phyloP scores from a whole-genome alignment of 2,797 vertebrate species.

The Chaetophractus vellerosus region DNA sequence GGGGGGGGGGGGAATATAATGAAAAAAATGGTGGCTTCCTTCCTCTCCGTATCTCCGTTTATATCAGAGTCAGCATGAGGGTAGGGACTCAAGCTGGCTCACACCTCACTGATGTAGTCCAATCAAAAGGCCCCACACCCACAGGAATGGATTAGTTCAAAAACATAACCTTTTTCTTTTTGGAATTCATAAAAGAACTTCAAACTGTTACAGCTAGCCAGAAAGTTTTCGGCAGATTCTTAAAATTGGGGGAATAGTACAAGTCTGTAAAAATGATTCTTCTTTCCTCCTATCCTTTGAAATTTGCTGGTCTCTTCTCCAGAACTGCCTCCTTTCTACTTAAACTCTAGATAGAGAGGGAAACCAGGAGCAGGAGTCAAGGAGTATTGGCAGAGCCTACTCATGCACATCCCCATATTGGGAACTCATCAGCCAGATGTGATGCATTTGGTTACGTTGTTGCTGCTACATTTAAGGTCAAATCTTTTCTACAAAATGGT shows the following conservation, averaged over 20 bases:
- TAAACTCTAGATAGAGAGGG: neutral
- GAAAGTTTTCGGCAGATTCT: neutral
- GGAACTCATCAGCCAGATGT: neutral
- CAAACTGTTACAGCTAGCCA: neutral
- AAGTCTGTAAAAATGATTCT: constrained; percentile 26
- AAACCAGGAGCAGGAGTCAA: neutral
- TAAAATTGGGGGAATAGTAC: constrained; percentile 16
- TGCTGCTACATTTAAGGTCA: neutral
- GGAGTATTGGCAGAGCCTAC: neutral
- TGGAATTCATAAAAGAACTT: too few species aligned
- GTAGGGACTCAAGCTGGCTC: too few species aligned
- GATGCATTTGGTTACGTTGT: neutral
- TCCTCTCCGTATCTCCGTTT: too few species aligned
- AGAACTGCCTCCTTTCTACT: neutral
- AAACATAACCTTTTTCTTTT: too few species aligned
- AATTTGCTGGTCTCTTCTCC: neutral
- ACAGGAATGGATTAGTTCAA: too few species aligned
- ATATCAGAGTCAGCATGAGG: too few species aligned
- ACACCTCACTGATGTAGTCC: too few species aligned
- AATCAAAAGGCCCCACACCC: too few species aligned
- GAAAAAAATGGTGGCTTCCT: too few species aligned
- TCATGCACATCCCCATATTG: neutral
- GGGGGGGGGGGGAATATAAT: too few species aligned
- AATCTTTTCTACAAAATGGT: constrained; percentile 33
- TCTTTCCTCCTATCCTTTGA: neutral